Evolutionary conservation across 2,797 vertebrate species (phyloP), one percentile per base, ranked within the genome.

Genomic region (Pseudochirops cupreus): DNA sequence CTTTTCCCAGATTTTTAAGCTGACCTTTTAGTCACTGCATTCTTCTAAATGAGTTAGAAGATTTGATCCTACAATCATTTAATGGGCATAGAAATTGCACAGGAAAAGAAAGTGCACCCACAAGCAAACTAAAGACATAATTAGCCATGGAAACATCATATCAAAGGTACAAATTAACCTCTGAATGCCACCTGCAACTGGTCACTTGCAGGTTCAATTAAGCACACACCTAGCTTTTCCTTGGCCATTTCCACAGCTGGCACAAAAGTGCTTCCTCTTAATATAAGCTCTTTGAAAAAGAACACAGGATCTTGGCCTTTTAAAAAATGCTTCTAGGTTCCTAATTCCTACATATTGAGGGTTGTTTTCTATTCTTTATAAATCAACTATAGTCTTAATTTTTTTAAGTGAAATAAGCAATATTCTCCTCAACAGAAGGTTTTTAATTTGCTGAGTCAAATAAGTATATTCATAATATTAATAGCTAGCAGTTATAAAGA

Each of bases 11-110:
- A 90, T 46, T 97, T 95, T 93, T 54, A 94, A 92, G n/a, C 16
- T 97, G 91, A 97, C 92, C 56, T 97, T 97, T 97, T 54, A 95
- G 53, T 95, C 96, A 95, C 93, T 96, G 62, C 52, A 94, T 90
- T 26, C 52, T 95, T 97, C 50, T 74, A 97, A 97, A 94, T 95
- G 94, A 96, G 31, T 53, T 95, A 94, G 90, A 95, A 97, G 91
- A 1, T 82, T 95, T 97, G 97, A 92, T 21, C 46, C 92, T 95
- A 94, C 91, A 95, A 95, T 97, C 59, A 96, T 28, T 93, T 96
- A 96, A 94, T 16, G 91, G 58, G 89, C 56, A 59, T 93, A 67
- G 96, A 97, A 96, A 90, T 89, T 87, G 13, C 31, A 91, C 67
- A 91, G 91, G 91, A 95, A 95, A 95, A 39, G 31, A 93, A 97